These are phyloP conservation scores for Lysandra bellargus DNA, from an alignment of 2,888 invertebrate genomes.

Conservation along the genomic window DNA sequence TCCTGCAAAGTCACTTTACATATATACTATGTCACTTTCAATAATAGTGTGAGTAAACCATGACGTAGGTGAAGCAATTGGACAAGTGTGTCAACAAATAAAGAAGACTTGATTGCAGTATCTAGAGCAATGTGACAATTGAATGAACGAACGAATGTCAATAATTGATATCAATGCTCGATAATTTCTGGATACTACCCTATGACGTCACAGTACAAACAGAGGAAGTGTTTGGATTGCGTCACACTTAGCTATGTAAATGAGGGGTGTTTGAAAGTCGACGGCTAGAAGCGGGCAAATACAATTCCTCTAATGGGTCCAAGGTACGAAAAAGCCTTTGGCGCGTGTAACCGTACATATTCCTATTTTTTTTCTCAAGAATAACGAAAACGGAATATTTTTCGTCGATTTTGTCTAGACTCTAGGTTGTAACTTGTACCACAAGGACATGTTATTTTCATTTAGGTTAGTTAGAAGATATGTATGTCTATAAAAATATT, in stretches of 20 bases:
- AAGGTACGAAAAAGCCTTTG: not conserved
- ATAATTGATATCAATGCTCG: conserved; percentile 14
- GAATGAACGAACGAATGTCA: conserved; percentile 19
- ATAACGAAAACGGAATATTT: not conserved
- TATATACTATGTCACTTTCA: not conserved
- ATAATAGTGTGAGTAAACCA: not conserved
- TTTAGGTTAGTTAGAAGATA: not conserved
- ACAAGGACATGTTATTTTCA: not conserved
- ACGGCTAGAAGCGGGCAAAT: not conserved
- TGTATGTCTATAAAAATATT: no score
- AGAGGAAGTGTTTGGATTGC: conserved; percentile 16
- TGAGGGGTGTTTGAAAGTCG: not conserved
- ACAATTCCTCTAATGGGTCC: not conserved
- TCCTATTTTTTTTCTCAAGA: not conserved
- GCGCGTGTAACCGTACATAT: not conserved
- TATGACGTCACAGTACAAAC: conserved; percentile 2
- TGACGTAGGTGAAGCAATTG: conserved; percentile 13
- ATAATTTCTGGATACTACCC: not conserved
- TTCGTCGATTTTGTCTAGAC: not conserved
- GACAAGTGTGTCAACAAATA: conserved; percentile 1
- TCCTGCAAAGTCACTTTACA: not conserved
- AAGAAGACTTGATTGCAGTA: conserved; percentile 16
- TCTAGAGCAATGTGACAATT: conserved; percentile 16
- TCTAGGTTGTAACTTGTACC: not conserved
- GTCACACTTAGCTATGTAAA: conserved; percentile 22